These are phyloP conservation scores for Euura lappo DNA, from an alignment of 1,140 invertebrate genomes.

Conservation along the genomic window DNA sequence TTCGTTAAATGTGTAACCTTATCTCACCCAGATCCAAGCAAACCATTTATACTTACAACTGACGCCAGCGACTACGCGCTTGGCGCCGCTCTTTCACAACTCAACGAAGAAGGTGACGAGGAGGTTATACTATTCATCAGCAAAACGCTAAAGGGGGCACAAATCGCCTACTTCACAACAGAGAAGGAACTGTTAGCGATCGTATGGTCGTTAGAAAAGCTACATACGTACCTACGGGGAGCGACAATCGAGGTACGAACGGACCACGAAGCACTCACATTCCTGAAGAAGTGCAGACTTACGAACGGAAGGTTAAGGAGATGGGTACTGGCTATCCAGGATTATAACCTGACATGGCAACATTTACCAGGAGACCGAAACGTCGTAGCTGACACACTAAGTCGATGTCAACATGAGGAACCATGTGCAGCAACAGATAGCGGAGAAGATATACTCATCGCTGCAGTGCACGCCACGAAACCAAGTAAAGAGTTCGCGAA, in stretches of 20 bases:
- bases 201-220: slow-evolving; percentile 50
- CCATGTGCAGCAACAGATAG: neutral
- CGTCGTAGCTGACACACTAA: neutral
- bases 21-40: slow-evolving; percentile 23
- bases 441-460: neutral
- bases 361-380: slow-evolving; percentile 32
- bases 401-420: neutral
- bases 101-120: slow-evolving; percentile 1
- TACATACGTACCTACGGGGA: slow-evolving; percentile 42
- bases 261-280: slow-evolving; percentile 2
- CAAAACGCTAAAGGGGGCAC: slow-evolving; percentile 25
- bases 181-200: slow-evolving; percentile 53
- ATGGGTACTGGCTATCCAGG: neutral
- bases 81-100: slow-evolving; percentile 47
- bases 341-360: slow-evolving; percentile 10
- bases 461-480: neutral
- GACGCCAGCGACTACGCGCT: slow-evolving; percentile 37
- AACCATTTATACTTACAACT: slow-evolving; percentile 37
- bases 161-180: slow-evolving; percentile 28
- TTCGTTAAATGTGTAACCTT: no score
- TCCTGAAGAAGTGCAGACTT: neutral
- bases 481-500: neutral
- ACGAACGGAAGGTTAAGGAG: neutral
- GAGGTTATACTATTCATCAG: slow-evolving; percentile 20
- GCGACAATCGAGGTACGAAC: neutral